phyloP scores from a whole-genome alignment of 2,888 invertebrate species.

The Diloba caeruleocephala region DNA sequence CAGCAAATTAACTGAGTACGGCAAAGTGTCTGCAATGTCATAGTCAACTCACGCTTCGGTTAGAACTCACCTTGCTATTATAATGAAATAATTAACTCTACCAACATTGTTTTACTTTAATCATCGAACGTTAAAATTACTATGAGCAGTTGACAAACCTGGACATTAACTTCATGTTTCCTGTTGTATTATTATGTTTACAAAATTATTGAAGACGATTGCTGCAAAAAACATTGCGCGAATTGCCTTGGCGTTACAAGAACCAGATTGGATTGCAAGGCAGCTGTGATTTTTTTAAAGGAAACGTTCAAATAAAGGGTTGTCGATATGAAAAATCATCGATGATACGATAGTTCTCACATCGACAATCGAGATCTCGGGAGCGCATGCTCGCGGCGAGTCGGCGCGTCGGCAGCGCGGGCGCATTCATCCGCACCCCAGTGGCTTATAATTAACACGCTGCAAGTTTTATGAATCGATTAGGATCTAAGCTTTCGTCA shows the following conservation, averaged over 20 bases:
- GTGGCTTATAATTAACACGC: conserved; percentile 89
- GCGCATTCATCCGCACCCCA: conserved; percentile 76
- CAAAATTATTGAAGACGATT: conserved; percentile 41
- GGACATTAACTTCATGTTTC: conserved; percentile 56
- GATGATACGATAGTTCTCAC: conserved; percentile 81
- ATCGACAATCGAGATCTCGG: conserved; percentile 71
- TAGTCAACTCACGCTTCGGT: conserved; percentile 74
- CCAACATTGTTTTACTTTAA: conserved; percentile 63
- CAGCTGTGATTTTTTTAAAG: conserved; percentile 76
- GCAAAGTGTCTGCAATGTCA: conserved; percentile 68
- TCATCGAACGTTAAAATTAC: conserved; percentile 68
- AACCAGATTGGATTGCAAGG: conserved; percentile 61
- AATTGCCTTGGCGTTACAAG: conserved; percentile 30
- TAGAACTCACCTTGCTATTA: conserved; percentile 71
- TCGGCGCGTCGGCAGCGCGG: conserved; percentile 52
- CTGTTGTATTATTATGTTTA: conserved; percentile 52
- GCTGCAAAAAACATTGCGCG: conserved; percentile 24
- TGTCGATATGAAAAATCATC: conserved; percentile 77
- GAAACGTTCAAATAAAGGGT: conserved; percentile 77
- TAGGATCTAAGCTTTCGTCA: conserved; percentile 89
- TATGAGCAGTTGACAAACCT: conserved; percentile 55
- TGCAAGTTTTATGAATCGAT: conserved; percentile 88
- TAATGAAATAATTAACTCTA: conserved; percentile 66
- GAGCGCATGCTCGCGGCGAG: conserved; percentile 72
- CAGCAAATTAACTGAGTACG: conserved; percentile 68